These are phyloP conservation scores for Anoplopoma fimbria DNA, from an alignment of 2,113 vertebrate species.

Conservation along the genomic window DNA sequence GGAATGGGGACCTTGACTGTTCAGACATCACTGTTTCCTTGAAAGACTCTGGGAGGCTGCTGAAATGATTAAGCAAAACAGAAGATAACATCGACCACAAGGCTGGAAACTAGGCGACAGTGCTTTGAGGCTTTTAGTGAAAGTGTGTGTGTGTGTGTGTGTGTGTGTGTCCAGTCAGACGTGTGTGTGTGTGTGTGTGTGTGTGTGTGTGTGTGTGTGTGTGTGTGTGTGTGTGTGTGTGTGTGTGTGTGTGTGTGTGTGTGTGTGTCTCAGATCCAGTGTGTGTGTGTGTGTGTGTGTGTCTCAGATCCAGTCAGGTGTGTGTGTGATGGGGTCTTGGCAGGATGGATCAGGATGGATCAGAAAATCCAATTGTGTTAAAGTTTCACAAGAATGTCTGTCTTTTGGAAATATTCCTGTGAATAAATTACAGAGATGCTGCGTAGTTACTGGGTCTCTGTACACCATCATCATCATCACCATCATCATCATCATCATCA, in stretches of 20 bases:
- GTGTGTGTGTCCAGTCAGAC: too few relatives aligned
- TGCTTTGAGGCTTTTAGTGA: neutral
- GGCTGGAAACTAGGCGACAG: neutral
- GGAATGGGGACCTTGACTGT: neutral
- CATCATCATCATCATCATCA: constrained; percentile 8
- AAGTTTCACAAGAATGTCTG: constrained; percentile 28
- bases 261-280: neutral
- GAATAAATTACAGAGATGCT: neutral
- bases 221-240: neutral
- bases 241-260: neutral
- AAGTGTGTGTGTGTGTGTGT: neutral
- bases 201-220: neutral
- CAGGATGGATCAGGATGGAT: neutral
- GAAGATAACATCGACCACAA: neutral
- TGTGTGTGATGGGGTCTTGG: constrained; percentile 23
- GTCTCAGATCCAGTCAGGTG: constrained; percentile 8
- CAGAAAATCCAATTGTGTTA: neutral
- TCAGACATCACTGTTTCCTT: neutral
- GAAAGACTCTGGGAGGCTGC: neutral
- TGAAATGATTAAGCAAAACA: constrained; percentile 5
- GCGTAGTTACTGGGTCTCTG: neutral
- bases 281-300: neutral
- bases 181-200: neutral
- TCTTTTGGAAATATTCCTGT: neutral
- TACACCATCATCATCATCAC: neutral